Evolutionary conservation across 2,888 invertebrate genomes (phyloP).

Genomic region (Apotomis betuletana): DNA sequence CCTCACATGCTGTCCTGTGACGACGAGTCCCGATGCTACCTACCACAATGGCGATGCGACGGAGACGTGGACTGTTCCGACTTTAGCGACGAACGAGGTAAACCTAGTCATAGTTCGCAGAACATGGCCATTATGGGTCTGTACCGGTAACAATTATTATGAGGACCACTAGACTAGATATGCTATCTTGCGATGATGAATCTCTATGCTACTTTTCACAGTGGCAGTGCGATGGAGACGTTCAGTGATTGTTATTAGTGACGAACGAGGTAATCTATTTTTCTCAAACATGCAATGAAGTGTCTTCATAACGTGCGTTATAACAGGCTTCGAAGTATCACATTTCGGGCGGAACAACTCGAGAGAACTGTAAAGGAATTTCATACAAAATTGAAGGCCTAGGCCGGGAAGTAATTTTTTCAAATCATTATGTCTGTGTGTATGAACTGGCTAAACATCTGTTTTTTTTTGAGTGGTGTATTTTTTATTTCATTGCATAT

Average conservation of each 20-base stretch:
- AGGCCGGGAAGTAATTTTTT: no score
- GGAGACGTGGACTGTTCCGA: slow-evolving; percentile 90
- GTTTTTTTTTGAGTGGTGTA: no score
- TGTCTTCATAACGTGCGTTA: no score
- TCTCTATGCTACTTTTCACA: slow-evolving; percentile 82
- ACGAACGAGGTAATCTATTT: slow-evolving; percentile 78
- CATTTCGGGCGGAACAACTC: no score
- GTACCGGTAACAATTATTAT: slow-evolving; percentile 84
- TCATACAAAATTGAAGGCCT: no score
- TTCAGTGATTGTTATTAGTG: slow-evolving; percentile 87
- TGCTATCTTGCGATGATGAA: background rate
- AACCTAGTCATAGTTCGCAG: background rate
- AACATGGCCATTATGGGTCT: slow-evolving; percentile 80
- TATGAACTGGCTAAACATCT: no score
- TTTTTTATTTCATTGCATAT: no score
- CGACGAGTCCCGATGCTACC: slow-evolving; percentile 86
- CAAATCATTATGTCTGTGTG: no score
- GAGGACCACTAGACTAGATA: no score
- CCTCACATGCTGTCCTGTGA: slow-evolving; percentile 87
- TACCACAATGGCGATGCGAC: slow-evolving; percentile 90
- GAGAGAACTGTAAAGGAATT: no score
- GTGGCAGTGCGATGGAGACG: slow-evolving; percentile 90
- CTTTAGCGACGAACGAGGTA: slow-evolving; percentile 85
- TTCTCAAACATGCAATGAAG: no score
- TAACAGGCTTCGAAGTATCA: no score